Evolutionary conservation across 2,888 invertebrate genomes (phyloP).

Genomic region (Parnassius glacialis): DNA sequence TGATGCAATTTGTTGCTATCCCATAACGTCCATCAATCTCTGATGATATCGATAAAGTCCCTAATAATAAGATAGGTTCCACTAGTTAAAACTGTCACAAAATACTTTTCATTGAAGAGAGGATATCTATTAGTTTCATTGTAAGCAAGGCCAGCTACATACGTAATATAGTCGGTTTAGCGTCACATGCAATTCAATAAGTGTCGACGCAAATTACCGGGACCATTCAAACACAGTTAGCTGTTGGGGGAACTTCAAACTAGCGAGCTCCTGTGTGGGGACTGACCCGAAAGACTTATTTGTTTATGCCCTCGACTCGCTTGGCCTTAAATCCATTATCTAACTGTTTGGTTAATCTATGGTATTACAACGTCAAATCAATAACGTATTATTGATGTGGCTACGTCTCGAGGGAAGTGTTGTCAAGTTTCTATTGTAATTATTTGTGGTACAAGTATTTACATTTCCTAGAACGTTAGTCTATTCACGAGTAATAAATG

Average conservation of each 20-base stretch:
- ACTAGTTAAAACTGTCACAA: too few species aligned
- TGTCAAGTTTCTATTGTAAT: not conserved
- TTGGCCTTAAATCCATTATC: not conserved
- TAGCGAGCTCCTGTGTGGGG: slow-evolving; percentile 9
- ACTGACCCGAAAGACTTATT: slow-evolving; percentile 12
- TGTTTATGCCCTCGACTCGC: slow-evolving; percentile 15
- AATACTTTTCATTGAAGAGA: not conserved
- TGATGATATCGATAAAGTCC: too few species aligned
- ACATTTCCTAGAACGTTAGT: too few species aligned
- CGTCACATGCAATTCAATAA: slow-evolving; percentile 23
- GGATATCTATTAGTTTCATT: slow-evolving; percentile 4
- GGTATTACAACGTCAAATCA: slow-evolving; percentile 11
- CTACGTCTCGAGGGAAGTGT: not conserved
- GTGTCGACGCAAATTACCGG: slow-evolving; percentile 15
- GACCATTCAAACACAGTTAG: slow-evolving; percentile 17
- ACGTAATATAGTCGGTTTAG: slow-evolving; percentile 6
- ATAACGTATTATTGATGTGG: not conserved
- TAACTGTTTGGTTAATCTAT: slow-evolving; percentile 16
- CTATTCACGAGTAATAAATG: too few species aligned
- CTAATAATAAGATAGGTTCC: too few species aligned
- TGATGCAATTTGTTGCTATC: too few species aligned
- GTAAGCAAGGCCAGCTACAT: not conserved
- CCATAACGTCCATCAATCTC: too few species aligned
- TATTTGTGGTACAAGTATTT: too few species aligned
- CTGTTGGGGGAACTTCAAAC: slow-evolving; percentile 14